Evolutionary conservation across 2,888 invertebrate species (phyloP).

Genomic region (Callyntrura sp.): DNA sequence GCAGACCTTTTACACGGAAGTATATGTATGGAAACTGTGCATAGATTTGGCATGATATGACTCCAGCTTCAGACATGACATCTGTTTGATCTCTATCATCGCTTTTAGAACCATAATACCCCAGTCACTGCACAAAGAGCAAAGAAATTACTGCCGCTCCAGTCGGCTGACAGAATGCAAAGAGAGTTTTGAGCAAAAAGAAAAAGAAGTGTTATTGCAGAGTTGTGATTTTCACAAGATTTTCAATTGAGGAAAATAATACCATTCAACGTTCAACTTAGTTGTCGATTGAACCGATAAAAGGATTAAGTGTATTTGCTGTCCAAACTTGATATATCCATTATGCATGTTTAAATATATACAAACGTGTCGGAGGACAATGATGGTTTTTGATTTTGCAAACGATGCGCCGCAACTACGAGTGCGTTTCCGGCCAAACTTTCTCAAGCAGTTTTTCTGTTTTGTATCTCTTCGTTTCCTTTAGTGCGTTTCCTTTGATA

Average conservation of each 20-base stretch:
- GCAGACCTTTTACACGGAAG: too few relatives aligned
- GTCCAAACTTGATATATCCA: background rate
- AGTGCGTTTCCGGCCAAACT: conserved; percentile 34
- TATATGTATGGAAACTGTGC: background rate
- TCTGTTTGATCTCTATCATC: conserved; percentile 68
- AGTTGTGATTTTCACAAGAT: conserved; percentile 9
- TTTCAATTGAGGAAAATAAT: conserved; percentile 22
- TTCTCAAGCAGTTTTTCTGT: conserved; percentile 31
- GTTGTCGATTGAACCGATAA: conserved; percentile 64
- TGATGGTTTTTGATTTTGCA: conserved; percentile 65
- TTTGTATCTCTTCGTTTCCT: background rate
- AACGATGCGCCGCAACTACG: conserved; percentile 23
- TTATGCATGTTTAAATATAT: too few relatives aligned
- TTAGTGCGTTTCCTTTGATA: conserved; percentile 20
- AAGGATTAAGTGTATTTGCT: conserved; percentile 60
- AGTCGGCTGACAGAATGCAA: conserved; percentile 54
- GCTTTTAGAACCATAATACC: conserved; percentile 26
- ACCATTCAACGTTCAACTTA: conserved; percentile 40
- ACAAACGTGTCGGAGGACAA: conserved; percentile 5
- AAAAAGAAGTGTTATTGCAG: conserved; percentile 46
- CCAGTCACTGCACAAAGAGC: conserved; percentile 72
- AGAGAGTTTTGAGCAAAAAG: background rate
- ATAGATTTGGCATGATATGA: conserved; percentile 1
- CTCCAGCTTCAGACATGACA: conserved; percentile 28
- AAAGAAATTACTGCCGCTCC: conserved; percentile 69